Base-by-base conservation (phyloP, 2,888 invertebrate species). In the Erannis defoliaria region DNA sequence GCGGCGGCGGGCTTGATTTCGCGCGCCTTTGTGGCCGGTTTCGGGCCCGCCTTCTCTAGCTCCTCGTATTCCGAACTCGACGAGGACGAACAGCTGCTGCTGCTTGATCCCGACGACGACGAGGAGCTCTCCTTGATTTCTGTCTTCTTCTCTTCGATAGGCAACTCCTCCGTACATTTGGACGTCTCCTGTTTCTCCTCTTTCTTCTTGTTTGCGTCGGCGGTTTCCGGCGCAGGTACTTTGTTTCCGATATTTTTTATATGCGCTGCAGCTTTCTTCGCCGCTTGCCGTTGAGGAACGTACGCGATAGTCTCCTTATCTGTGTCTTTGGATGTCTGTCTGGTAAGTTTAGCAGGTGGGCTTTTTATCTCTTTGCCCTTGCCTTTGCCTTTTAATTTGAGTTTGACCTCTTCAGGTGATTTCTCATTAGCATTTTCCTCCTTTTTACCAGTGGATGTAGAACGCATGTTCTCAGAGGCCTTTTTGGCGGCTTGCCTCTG, bases 401-500 rank as follows among this genome's bases (percentile, higher is more conserved):
- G 64, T 74, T 90, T 68, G 73, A 94, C 82, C 72, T 84, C 91
- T 51, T 87, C 82, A 57, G 84, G 84, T 0, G 77, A 66, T 73
- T 89, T 91, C 19, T 90, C 89, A 14, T 70, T 55, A 23, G 68
- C 59, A n/a, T 74, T 60, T 61, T 90, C 92, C 26, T 93, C 88
- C 76, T 93, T 86, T 64, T 90, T 91, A 10, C 87, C 85, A 5
- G 87, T 89, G 70, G 94, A 95, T 46, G 94, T 96, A 18, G 95
- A 95, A 63, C 95, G 96, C 94, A 98, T 96, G 78, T 97, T 97
- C 85, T 98, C 97, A 0, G 97, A 96, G 0, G 98, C 98, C 81
- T 97, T 98, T 83, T 97, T 98, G 23, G 98, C 98, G 26, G 98
- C 98, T 87, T 97, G 97, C 54, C 98, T 93, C 81, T 98, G 98